phyloP scores from a whole-genome alignment of 2,888 invertebrate genomes.

The Agrotis ipsilon region DNA sequence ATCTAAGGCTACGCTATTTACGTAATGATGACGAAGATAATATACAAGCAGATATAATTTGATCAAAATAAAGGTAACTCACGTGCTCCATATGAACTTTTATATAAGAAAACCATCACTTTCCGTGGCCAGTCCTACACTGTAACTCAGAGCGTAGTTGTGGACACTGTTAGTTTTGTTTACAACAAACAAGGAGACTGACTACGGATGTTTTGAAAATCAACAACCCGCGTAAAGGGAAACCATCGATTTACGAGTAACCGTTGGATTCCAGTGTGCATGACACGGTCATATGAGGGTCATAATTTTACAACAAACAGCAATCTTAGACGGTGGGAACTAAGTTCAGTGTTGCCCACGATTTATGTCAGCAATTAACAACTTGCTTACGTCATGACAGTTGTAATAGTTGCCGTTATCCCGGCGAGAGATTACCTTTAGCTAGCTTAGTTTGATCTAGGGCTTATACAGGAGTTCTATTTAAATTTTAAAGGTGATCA shows the following conservation, averaged over 20 bases:
- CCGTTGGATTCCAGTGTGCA: not conserved
- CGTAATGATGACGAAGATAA: not conserved
- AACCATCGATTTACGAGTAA: constrained; percentile 24
- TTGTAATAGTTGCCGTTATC: constrained; percentile 27
- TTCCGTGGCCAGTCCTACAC: constrained; percentile 27
- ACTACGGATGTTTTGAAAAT: constrained; percentile 51
- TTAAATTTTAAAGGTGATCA: not conserved
- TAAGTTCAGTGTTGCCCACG: constrained; percentile 25
- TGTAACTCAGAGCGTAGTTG: constrained; percentile 9
- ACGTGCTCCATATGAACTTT: constrained; percentile 66
- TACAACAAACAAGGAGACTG: constrained; percentile 42
- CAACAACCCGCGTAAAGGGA: constrained; percentile 26
- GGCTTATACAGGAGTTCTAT: too few relatives aligned
- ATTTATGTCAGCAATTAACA: constrained; percentile 58
- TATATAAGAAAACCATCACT: constrained; percentile 54
- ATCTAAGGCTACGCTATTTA: not conserved
- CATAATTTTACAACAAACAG: constrained; percentile 25
- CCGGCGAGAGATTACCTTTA: constrained; percentile 17
- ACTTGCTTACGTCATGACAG: constrained; percentile 48
- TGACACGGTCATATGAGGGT: not conserved
- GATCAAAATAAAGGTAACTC: constrained; percentile 49
- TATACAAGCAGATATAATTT: not conserved
- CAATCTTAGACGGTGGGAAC: constrained; percentile 32
- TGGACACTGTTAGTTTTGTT: constrained; percentile 38
- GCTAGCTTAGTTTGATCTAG: constrained; percentile 8